Evolutionary conservation across 2,113 vertebrate genomes (phyloP), one percentile per base, ranked within the genome.

Genomic region (Willisornis vidua): DNA sequence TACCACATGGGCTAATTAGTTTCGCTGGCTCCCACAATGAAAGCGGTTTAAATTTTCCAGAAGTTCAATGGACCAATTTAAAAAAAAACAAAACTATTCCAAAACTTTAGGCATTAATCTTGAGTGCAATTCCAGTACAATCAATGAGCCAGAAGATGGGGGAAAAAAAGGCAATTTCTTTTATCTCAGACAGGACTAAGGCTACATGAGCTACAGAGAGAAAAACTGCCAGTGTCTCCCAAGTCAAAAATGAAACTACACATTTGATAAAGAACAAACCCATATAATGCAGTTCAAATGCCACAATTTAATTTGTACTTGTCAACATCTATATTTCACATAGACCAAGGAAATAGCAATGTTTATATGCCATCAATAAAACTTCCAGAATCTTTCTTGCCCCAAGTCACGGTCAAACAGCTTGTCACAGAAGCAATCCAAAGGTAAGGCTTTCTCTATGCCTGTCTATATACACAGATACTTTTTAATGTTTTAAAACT

Each of bases 1-100:
- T 94, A 77, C 94, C 93, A 94, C 39, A 78, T 94, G 94, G 79
- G 59, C 96, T 94, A 85, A 93, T 31, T 31, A 83, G 87, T 49
- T 83, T 74, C 78, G 67, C 70, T 96, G 94, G 33, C 59, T 95
- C 28, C 13, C 66, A 74, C 3, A 1, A 20, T 70, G 45, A 72
- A 91, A 90, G 73, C 20, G 73, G 54, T 89, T 95, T 93, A 85
- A 74, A 19, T 95, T 96, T 94, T 87, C 76, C 87, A 94, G 72
- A 77, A 95, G 55, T 71, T 93, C 76, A 88, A 57, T 41, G 31
- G 63, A 91, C 59, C 71, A 75, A 55, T 85, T 83, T 87, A 81
- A 76, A 81, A 76, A 76, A 82, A 96, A 94, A 88, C 83, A 55
- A 70, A 84, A 48, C 59, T 77, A 45, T 61, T 46, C 77, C 10